Conservation (phyloP, 2,888 invertebrate species). For the Carcina quercana region DNA sequence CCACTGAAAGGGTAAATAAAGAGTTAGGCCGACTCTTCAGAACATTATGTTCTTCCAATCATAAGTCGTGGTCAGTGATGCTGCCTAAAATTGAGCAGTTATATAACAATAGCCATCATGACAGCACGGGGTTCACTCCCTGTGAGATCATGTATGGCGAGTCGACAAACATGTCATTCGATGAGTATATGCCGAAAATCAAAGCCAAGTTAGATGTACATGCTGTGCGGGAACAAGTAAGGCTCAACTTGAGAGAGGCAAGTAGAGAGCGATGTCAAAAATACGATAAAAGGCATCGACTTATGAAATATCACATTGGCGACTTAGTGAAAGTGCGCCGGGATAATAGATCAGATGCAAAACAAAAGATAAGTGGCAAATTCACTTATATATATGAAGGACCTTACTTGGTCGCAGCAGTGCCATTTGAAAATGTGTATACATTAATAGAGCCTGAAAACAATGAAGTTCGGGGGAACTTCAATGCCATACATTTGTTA, state of each 20-base stretch:
- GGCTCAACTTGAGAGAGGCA: conserved; percentile 4
- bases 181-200: neutral
- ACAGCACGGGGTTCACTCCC: conserved; percentile 15
- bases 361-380: conserved; percentile 8
- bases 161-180: conserved; percentile 5
- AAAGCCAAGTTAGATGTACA: neutral
- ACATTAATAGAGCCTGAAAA: neutral
- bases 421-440: conserved; percentile 5
- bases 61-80: conserved; percentile 13
- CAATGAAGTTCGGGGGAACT: conserved; percentile 1
- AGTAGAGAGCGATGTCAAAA: conserved; percentile 1
- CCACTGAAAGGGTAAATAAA: conserved; percentile 17
- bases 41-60: conserved; percentile 15
- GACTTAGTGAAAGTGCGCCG: conserved; percentile 12
- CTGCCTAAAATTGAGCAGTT: conserved; percentile 13
- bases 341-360: conserved; percentile 8
- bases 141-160: conserved; percentile 11
- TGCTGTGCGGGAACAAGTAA: conserved; percentile 3
- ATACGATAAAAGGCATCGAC: conserved; percentile 7
- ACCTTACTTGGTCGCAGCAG: conserved; percentile 1
- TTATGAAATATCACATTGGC: conserved; percentile 11
- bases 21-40: conserved; percentile 18
- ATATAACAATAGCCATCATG: conserved; percentile 19
- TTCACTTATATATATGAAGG: conserved; percentile 3
- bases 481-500: conserved; percentile 2